Evolutionary conservation across 2,113 vertebrate genomes (phyloP).

Genomic region (Pipa parva): DNA sequence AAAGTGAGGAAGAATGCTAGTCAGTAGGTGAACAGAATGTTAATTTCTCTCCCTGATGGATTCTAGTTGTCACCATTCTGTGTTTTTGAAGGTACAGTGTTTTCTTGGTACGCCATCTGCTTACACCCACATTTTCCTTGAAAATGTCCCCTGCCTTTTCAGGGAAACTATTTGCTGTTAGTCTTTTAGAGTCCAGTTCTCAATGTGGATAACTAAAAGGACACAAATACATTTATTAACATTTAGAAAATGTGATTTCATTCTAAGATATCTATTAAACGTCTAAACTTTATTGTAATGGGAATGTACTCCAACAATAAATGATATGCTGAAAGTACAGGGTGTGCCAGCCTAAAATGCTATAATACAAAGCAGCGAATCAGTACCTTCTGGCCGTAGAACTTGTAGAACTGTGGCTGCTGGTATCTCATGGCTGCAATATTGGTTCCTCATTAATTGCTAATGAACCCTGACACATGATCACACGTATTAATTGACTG

Average conservation of each 20-base stretch:
- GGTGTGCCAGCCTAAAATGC: too few species aligned
- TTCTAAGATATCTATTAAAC: too few species aligned
- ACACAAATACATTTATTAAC: slow-evolving; percentile 29
- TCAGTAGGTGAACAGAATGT: background rate
- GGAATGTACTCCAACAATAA: too few species aligned
- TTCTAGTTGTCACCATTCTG: background rate
- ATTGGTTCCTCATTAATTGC: too few species aligned
- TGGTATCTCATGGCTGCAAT: too few species aligned
- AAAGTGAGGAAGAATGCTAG: background rate
- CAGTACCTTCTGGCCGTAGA: too few species aligned
- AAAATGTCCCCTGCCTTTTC: background rate
- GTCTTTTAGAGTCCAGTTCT: background rate
- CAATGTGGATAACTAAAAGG: background rate
- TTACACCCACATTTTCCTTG: background rate
- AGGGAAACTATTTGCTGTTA: background rate
- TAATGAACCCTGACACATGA: too few species aligned
- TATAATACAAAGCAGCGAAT: too few species aligned
- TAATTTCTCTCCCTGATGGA: background rate
- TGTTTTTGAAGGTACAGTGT: background rate
- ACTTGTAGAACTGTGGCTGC: too few species aligned
- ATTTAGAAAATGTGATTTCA: background rate
- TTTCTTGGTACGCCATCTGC: background rate
- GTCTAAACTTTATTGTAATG: too few species aligned
- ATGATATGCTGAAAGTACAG: too few species aligned
- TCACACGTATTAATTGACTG: too few species aligned